Evolutionary conservation across 2,113 vertebrate species (phyloP).

Genomic region (Pica pica): DNA sequence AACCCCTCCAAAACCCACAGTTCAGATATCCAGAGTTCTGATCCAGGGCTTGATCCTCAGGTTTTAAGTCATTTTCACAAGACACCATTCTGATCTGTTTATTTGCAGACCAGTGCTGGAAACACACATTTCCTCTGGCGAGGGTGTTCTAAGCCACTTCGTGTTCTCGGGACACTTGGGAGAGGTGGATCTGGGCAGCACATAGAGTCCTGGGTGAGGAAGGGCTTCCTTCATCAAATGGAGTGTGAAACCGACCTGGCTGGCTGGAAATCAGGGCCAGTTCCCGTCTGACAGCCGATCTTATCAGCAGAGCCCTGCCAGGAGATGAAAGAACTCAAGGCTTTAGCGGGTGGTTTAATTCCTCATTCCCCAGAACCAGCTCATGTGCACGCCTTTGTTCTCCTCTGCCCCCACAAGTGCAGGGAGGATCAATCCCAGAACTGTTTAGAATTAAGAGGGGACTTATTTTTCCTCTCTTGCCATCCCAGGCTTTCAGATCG

Average conservation of each 20-base stretch:
- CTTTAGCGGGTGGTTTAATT: not conserved
- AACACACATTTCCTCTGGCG: not conserved
- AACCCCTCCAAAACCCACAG: not conserved
- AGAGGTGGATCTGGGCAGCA: not conserved
- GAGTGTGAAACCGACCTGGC: fast-evolving
- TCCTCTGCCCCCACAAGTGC: not conserved
- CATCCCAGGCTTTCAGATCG: not conserved
- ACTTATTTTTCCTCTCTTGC: not conserved
- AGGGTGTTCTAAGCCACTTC: not conserved
- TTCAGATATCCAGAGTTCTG: not conserved
- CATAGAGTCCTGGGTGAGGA: not conserved
- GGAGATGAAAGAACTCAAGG: not conserved
- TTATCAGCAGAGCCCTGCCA: not conserved
- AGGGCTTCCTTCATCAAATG: not conserved
- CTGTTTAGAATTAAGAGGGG: not conserved
- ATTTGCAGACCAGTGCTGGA: not conserved
- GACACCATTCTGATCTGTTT: not conserved
- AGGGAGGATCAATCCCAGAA: not conserved
- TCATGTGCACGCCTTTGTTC: not conserved
- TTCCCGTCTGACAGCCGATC: not conserved
- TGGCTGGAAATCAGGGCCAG: not conserved
- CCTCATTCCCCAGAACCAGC: not conserved
- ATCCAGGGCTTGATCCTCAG: not conserved
- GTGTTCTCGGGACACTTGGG: fast-evolving
- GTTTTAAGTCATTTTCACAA: not conserved